Conservation (phyloP, 2,113 vertebrate species). For the Rhizomys pruinosus region DNA sequence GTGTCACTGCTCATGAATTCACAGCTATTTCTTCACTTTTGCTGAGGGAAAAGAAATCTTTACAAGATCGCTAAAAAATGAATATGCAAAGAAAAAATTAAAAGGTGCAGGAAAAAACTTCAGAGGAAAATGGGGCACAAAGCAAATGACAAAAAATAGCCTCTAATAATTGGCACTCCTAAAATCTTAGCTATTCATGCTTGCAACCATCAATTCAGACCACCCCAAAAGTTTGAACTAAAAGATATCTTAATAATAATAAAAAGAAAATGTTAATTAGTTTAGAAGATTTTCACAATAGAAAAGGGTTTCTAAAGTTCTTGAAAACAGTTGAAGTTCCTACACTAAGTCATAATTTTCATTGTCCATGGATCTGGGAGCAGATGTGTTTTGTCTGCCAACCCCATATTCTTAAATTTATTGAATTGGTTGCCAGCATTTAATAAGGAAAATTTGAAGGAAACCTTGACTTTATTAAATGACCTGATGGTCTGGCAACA, state of each 20-base stretch:
- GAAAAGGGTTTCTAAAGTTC: constrained; percentile 35
- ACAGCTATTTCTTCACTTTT: constrained; percentile 72
- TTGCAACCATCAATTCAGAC: constrained; percentile 22
- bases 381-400: background rate
- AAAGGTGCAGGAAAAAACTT: constrained; percentile 61
- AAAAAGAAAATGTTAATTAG: background rate
- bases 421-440: constrained; percentile 35
- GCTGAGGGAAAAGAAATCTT: constrained; percentile 58
- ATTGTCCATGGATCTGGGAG: background rate
- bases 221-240: constrained; percentile 36
- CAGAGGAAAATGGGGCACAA: constrained; percentile 38
- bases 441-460: constrained; percentile 30
- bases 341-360: constrained; percentile 15
- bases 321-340: background rate
- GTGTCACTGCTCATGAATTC: constrained; percentile 73
- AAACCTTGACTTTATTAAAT: constrained; percentile 29
- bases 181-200: background rate
- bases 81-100: constrained; percentile 74
- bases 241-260: background rate
- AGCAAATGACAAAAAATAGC: constrained; percentile 61
- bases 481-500: background rate
- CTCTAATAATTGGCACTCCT: constrained; percentile 38
- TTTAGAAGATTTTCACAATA: constrained; percentile 1
- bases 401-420: background rate
- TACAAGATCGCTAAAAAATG: constrained; percentile 63